phyloP scores from a whole-genome alignment of 2,888 invertebrate genomes.

The Drosophila demipolita region DNA sequence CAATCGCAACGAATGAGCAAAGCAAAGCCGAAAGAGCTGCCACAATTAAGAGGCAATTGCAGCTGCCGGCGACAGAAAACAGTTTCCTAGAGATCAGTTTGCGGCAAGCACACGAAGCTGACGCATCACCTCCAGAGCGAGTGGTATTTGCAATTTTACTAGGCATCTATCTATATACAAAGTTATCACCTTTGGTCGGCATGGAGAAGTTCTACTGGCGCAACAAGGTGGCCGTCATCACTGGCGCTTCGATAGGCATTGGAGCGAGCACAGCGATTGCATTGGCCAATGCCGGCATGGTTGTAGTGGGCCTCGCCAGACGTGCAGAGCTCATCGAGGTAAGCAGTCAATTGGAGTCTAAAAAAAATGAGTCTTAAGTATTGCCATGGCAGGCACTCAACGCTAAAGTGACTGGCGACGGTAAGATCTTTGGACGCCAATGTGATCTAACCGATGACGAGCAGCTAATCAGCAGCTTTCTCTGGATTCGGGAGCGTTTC shows the following conservation, averaged over 20 bases:
- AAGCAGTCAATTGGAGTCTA: background rate
- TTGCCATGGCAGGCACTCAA: conserved; percentile 75
- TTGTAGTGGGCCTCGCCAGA: conserved; percentile 86
- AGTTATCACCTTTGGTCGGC: background rate
- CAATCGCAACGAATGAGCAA: conserved; percentile 50
- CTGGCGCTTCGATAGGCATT: conserved; percentile 85
- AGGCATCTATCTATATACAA: background rate
- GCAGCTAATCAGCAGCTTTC: conserved; percentile 78
- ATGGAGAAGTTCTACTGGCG: conserved; percentile 73
- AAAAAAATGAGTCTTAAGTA: background rate
- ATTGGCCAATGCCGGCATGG: conserved; percentile 85
- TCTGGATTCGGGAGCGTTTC: conserved; percentile 80
- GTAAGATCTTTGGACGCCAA: conserved; percentile 81
- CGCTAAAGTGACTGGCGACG: conserved; percentile 76
- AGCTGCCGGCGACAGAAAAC: conserved; percentile 19
- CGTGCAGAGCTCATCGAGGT: conserved; percentile 85
- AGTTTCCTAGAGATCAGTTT: conserved; percentile 44
- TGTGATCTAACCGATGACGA: conserved; percentile 83
- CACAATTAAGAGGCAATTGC: conserved; percentile 12
- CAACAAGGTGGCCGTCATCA: conserved; percentile 84
- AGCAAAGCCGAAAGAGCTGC: conserved; percentile 20
- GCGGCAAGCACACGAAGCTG: conserved; percentile 72
- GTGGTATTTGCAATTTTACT: background rate
- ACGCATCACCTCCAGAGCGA: conserved; percentile 33
- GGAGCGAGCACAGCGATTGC: conserved; percentile 84